Percentiles rank a stretch among this genome's conserved stretches.
Conservation (phyloP, 2,888 invertebrate genomes). For the Lamproptera curius region DNA sequence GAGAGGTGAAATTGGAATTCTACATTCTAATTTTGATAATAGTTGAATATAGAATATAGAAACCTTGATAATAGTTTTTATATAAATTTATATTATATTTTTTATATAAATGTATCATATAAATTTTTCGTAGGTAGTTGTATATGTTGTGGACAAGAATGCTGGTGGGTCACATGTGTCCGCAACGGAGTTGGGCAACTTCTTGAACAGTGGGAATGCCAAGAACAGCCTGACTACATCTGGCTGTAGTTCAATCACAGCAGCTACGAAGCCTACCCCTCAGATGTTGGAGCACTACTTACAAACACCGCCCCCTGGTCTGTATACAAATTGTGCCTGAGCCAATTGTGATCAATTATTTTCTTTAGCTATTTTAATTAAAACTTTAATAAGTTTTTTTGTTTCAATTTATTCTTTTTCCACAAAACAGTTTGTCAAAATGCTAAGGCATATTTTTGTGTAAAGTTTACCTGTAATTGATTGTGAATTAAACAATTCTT, state of each 20-base stretch:
- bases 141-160: conserved; percentile 63
- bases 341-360: conserved; percentile 14
- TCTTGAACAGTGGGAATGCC: conserved; percentile 83
- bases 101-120: too few species aligned
- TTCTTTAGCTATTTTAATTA: neutral
- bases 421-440: too few species aligned
- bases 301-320: conserved; percentile 90
- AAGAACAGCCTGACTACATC: conserved; percentile 85
- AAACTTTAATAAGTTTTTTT: neutral
- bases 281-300: conserved; percentile 92
- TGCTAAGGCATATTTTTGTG: too few species aligned
- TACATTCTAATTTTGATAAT: too few species aligned
- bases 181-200: conserved; percentile 84
- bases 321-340: too few species aligned
- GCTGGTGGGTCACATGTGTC: conserved; percentile 83
- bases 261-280: conserved; percentile 87
- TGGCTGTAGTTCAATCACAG: conserved; percentile 83
- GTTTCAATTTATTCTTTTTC: neutral
- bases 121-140: too few species aligned
- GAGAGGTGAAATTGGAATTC: neutral
- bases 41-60: too few species aligned
- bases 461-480: too few species aligned
- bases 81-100: too few species aligned
- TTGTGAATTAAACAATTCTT: too few species aligned
- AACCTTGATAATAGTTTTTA: too few species aligned